Evolutionary conservation across 2,113 vertebrate species (phyloP).

Genomic region (Gasterosteus aculeatus): DNA sequence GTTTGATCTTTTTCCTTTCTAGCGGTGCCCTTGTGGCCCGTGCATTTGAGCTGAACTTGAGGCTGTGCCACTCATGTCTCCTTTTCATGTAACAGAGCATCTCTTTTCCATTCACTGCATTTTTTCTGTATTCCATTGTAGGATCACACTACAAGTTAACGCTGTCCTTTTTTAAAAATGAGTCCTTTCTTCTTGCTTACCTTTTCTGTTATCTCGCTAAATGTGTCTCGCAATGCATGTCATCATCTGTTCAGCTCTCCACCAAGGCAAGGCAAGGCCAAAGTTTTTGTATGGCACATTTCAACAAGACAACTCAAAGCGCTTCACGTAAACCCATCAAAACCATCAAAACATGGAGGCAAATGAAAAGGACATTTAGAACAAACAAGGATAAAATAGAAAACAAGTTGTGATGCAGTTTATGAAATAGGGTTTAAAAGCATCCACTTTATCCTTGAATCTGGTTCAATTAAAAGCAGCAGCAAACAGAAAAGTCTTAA

Average conservation of each 20-base stretch:
- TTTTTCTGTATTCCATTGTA: background rate
- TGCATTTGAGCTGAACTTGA: slow-evolving; percentile 13
- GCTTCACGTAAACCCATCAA: too few relatives aligned
- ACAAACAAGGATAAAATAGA: too few relatives aligned
- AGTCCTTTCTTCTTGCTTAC: background rate
- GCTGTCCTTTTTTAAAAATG: background rate
- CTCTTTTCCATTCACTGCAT: background rate
- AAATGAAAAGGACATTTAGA: too few relatives aligned
- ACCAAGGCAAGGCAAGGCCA: background rate
- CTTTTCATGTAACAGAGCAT: slow-evolving; percentile 19
- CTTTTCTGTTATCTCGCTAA: background rate
- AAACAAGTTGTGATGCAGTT: too few relatives aligned
- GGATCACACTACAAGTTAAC: background rate
- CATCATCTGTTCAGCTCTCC: slow-evolving; percentile 3
- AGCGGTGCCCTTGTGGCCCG: background rate
- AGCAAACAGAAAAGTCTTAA: too few relatives aligned
- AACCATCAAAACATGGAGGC: too few relatives aligned
- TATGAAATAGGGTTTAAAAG: too few relatives aligned
- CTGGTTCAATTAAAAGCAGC: too few relatives aligned
- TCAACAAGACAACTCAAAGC: too few relatives aligned
- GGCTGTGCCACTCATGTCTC: background rate
- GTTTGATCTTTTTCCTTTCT: slow-evolving; percentile 39
- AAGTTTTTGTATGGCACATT: too few relatives aligned
- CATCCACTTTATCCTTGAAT: too few relatives aligned
- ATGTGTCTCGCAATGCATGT: background rate